Evolutionary conservation across 2,888 invertebrate species (phyloP), one percentile per base, ranked within the genome.

Genomic region (Campoplex nolae): DNA sequence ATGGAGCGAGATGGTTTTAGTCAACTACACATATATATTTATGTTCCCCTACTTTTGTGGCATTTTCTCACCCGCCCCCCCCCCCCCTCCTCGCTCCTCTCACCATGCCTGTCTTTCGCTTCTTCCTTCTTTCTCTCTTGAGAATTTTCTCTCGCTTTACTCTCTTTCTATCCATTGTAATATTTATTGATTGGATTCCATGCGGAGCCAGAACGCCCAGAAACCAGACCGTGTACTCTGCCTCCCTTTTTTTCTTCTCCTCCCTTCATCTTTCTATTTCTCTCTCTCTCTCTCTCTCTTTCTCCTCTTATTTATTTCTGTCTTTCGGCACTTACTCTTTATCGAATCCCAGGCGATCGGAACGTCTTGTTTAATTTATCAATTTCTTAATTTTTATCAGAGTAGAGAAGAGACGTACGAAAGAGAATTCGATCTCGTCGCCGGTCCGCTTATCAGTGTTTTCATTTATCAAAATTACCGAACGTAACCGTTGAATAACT

Each of bases 131-230:
- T 76, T 54, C 74, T 62, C 62, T 62, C 28, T 62, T 51, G 80
- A 38, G 54, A 42, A 48, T 35, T 51, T 51, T 51, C 16, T 62
- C 62, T 62, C 32, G 62, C 62, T 62, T 62, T 62, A 62, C 79
- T 77, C 91, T 92, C 92, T 93, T 75, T 77, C 91, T 92, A 92
- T 93, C 94, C 93, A 94, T 94, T 94, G 94, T 94, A 94, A 94
- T 94, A 94, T 94, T 94, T 94, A 94, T 94, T 94, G 94, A 94
- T 94, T 94, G 93, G 93, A 93, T 93, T 93, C 92, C 93, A 92
- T 92, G 92, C 62, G 91, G 91, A 91, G 91, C 91, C 92, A 91
- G 91, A 90, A 89, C 83, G 78, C 86, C 84, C 85, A 84, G 82
- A 81, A 75, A 79, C 82, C 75, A 54, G 67, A 76, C 67, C 54